These are phyloP conservation scores for Linyphia triangularis DNA, from an alignment of 2,888 invertebrate genomes.

Conservation along the genomic window DNA sequence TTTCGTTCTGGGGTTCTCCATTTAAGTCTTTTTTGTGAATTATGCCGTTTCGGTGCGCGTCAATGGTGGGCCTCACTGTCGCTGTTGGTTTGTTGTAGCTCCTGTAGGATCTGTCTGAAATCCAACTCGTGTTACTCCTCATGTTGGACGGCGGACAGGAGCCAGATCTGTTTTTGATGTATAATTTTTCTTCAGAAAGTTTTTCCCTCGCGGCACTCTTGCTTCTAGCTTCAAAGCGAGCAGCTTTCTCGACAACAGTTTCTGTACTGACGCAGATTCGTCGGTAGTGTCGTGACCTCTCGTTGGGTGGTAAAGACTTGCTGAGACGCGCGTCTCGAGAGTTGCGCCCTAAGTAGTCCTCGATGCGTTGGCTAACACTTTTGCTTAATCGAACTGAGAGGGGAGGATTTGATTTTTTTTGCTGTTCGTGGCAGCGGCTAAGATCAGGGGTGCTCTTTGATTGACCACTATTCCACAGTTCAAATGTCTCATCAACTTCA, in stretches of 20 bases:
- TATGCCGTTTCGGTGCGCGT: not conserved
- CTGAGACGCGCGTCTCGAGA: constrained; percentile 1
- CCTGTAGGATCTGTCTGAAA: constrained; percentile 7
- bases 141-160: constrained; percentile 58
- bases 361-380: constrained; percentile 68
- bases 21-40: not conserved
- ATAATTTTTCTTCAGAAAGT: not conserved
- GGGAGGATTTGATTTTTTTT: constrained; percentile 32
- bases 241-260: constrained; percentile 66
- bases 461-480: constrained; percentile 6
- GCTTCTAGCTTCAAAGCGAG: constrained; percentile 66
- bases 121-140: constrained; percentile 19
- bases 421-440: constrained; percentile 55
- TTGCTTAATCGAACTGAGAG: constrained; percentile 62
- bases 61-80: constrained; percentile 59
- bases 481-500: not conserved
- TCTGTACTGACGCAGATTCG: constrained; percentile 70
- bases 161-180: constrained; percentile 30
- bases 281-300: constrained; percentile 60
- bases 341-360: constrained; percentile 61
- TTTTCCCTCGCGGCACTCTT: not conserved
- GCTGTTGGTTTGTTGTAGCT: constrained; percentile 63
- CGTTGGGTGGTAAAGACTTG: constrained; percentile 56
- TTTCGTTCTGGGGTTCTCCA: not conserved
- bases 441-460: constrained; percentile 72